Evolutionary conservation across 2,797 vertebrate genomes (phyloP).

Genomic region (Microchirus variegatus): DNA sequence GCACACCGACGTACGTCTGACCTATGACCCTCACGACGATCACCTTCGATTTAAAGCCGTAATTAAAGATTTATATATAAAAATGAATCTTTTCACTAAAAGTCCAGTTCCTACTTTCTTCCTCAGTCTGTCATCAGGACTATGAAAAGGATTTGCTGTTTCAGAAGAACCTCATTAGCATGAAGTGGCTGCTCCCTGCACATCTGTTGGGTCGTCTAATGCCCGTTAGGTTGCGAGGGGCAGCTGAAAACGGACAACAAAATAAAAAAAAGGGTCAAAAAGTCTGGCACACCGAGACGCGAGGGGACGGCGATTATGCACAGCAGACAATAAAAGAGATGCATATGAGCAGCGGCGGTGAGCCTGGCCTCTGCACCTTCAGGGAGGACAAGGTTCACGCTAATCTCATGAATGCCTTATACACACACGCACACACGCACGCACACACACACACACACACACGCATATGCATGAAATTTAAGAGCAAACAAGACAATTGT

Average conservation of each 20-base stretch:
- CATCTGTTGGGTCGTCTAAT: constrained; percentile 82
- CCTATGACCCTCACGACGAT: constrained; percentile 11
- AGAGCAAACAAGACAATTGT: constrained; percentile 34
- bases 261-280: constrained; percentile 86
- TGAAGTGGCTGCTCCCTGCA: constrained; percentile 70
- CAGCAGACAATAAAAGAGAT: constrained; percentile 83
- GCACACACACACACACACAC: constrained; percentile 32
- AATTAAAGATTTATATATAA: constrained; percentile 6
- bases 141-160: constrained; percentile 71
- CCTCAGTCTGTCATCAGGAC: constrained; percentile 34
- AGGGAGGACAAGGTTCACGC: constrained; percentile 65
- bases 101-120: constrained; percentile 19
- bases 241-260: constrained; percentile 82
- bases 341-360: constrained; percentile 71
- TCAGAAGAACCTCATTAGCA: constrained; percentile 76
- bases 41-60: background rate
- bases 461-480: constrained; percentile 28
- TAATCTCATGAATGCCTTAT: constrained; percentile 67
- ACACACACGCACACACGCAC: constrained; percentile 40
- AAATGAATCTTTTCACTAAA: constrained; percentile 22
- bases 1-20: background rate
- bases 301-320: constrained; percentile 76
- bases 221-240: constrained; percentile 74
- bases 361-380: constrained; percentile 73
- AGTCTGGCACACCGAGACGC: constrained; percentile 75